These are phyloP conservation scores for Tangara arthus DNA, from an alignment of 2,797 vertebrate species.

Conservation along the genomic window DNA sequence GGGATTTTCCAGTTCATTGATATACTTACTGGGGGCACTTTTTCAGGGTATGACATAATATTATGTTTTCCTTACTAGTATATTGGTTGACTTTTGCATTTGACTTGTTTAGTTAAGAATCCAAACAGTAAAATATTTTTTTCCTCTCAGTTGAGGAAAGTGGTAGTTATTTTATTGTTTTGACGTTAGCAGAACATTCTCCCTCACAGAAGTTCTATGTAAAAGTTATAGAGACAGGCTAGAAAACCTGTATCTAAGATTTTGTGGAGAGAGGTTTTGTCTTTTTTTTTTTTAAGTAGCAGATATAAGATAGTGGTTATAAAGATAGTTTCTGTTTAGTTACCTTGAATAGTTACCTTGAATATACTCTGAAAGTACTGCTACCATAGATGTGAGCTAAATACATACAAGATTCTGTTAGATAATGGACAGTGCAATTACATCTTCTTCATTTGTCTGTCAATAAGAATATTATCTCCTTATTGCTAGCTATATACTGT, in stretches of 20 bases:
- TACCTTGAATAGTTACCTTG: background rate
- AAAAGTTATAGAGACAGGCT: background rate
- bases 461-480: background rate
- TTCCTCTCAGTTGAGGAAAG: background rate
- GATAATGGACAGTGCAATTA: background rate
- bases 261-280: background rate
- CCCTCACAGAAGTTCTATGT: background rate
- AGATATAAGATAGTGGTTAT: background rate
- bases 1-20: slow-evolving; percentile 37
- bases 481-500: background rate
- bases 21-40: background rate
- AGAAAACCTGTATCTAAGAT: background rate
- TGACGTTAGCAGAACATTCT: background rate
- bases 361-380: background rate
- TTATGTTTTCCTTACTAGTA: background rate
- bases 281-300: background rate
- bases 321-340: background rate
- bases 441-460: background rate
- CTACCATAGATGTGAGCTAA: background rate
- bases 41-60: slow-evolving; percentile 7
- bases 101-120: background rate
- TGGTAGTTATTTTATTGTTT: background rate
- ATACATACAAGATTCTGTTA: background rate
- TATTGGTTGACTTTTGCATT: background rate
- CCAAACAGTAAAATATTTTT: background rate